Evolutionary conservation across 1,140 invertebrate species (phyloP).

Genomic region (Brachionus angularis): DNA sequence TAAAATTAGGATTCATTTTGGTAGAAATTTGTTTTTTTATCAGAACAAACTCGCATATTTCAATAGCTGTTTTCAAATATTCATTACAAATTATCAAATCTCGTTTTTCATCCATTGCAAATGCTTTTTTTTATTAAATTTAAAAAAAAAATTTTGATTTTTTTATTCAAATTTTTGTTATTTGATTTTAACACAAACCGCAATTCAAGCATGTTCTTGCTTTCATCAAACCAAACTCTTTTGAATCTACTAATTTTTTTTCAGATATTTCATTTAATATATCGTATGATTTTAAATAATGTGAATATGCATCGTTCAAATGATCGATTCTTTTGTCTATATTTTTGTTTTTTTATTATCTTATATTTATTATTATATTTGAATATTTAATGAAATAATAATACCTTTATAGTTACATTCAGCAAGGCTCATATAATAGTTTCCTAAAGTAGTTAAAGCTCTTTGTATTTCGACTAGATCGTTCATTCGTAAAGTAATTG

Average conservation of each 20-base stretch:
- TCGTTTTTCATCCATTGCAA: conserved; percentile 43
- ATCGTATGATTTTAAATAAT: conserved; percentile 41
- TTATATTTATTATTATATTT: too few species aligned
- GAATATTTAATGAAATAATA: too few species aligned
- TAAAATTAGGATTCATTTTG: too few species aligned
- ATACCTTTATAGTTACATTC: conserved; percentile 42
- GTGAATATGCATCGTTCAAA: conserved; percentile 35
- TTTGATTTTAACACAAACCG: too few species aligned
- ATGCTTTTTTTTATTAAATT: background rate
- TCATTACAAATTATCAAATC: conserved; percentile 38
- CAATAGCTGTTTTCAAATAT: conserved; percentile 29
- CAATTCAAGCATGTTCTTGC: conserved; percentile 36
- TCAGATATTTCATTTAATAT: conserved; percentile 15
- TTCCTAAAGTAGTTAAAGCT: conserved; percentile 32
- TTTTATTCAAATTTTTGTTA: too few species aligned
- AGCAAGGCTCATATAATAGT: conserved; percentile 37
- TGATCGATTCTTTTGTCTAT: conserved; percentile 14
- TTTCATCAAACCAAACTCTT: conserved; percentile 40
- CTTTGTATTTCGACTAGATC: conserved; percentile 36
- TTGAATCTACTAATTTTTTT: conserved; percentile 37
- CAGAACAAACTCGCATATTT: conserved; percentile 21
- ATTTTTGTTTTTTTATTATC: too few species aligned
- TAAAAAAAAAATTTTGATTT: background rate
- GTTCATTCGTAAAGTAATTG: conserved; percentile 20
- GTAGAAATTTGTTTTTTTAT: background rate